These are phyloP conservation scores for Lethrus apterus DNA, from an alignment of 1,140 invertebrate species.

Conservation along the genomic window DNA sequence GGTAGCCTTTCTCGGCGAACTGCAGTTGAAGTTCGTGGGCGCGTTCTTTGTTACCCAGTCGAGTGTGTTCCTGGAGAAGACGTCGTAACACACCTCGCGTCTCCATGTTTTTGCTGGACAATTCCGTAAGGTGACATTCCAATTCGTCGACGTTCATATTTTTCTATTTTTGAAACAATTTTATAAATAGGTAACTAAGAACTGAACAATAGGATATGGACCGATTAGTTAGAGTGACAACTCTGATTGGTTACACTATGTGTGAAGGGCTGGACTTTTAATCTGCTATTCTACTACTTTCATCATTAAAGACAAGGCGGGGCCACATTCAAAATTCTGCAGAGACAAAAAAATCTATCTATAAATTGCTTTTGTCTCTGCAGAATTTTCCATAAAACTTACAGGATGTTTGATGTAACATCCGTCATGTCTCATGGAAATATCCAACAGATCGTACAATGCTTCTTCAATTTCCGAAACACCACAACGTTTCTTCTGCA, in stretches of 20 bases:
- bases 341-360: background rate
- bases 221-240: too few relatives aligned
- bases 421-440: slow-evolving; percentile 22
- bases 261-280: too few relatives aligned
- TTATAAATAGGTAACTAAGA: slow-evolving; percentile 21
- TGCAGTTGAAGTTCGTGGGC: slow-evolving; percentile 43
- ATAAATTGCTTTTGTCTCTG: background rate
- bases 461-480: slow-evolving; percentile 14
- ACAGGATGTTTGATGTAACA: slow-evolving; percentile 44
- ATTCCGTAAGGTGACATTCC: slow-evolving; percentile 45
- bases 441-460: slow-evolving; percentile 21
- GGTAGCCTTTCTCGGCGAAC: slow-evolving; percentile 41
- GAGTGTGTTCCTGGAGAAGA: slow-evolving; percentile 45
- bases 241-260: too few relatives aligned
- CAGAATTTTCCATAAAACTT: too few relatives aligned
- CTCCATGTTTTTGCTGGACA: slow-evolving; percentile 49
- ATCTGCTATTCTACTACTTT: too few relatives aligned
- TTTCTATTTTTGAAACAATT: slow-evolving; percentile 35
- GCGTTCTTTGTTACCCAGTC: slow-evolving; percentile 41
- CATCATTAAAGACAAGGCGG: too few relatives aligned
- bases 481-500: slow-evolving; percentile 7
- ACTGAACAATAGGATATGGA: too few relatives aligned
- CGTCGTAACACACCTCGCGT: slow-evolving; percentile 47
- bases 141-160: slow-evolving; percentile 48
- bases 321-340: too few relatives aligned